Evolutionary conservation across 1,140 invertebrate genomes (phyloP).

Genomic region (Pissodes strobi): DNA sequence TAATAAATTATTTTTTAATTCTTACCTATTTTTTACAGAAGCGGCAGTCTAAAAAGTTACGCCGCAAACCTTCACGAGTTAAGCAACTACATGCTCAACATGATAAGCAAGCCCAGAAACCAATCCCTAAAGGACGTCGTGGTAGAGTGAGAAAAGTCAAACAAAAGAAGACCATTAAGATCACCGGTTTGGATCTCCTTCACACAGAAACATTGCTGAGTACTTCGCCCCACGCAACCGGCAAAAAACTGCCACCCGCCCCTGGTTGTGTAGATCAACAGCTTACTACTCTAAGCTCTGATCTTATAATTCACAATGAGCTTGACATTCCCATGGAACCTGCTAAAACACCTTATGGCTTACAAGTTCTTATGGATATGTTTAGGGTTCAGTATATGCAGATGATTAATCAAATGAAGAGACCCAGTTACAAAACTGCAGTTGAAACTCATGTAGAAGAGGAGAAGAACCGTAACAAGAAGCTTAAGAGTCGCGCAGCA

Average conservation of each 20-base stretch:
- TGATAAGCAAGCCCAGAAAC: slow-evolving; percentile 44
- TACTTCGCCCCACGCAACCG: slow-evolving; percentile 70
- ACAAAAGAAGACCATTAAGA: slow-evolving; percentile 69
- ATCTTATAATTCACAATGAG: slow-evolving; percentile 72
- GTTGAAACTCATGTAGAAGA: slow-evolving; percentile 78
- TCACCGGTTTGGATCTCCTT: slow-evolving; percentile 84
- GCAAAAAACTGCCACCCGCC: slow-evolving; percentile 76
- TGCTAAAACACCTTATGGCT: slow-evolving; percentile 81
- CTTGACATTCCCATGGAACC: slow-evolving; percentile 78
- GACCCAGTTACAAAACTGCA: slow-evolving; percentile 71
- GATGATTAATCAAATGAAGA: slow-evolving; percentile 81
- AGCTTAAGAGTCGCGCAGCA: slow-evolving; percentile 75
- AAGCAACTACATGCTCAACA: slow-evolving; percentile 51
- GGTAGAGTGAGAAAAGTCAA: slow-evolving; percentile 63
- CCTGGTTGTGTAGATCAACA: slow-evolving; percentile 90
- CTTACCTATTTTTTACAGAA: slow-evolving; percentile 33
- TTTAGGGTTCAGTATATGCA: slow-evolving; percentile 83
- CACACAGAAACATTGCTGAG: slow-evolving; percentile 90
- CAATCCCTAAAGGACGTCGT: slow-evolving; percentile 53
- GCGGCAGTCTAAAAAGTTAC: slow-evolving; percentile 56
- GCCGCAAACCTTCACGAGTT: slow-evolving; percentile 50
- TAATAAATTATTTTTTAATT: no score
- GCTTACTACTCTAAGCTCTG: slow-evolving; percentile 72
- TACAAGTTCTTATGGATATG: slow-evolving; percentile 83
- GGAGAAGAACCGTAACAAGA: slow-evolving; percentile 83